A percentile compares a stretch with the other conserved stretches of the same genome.
These are phyloP conservation scores for Nothobranchius kuhntae DNA, from an alignment of 2,113 vertebrate species.

Conservation along the genomic window DNA sequence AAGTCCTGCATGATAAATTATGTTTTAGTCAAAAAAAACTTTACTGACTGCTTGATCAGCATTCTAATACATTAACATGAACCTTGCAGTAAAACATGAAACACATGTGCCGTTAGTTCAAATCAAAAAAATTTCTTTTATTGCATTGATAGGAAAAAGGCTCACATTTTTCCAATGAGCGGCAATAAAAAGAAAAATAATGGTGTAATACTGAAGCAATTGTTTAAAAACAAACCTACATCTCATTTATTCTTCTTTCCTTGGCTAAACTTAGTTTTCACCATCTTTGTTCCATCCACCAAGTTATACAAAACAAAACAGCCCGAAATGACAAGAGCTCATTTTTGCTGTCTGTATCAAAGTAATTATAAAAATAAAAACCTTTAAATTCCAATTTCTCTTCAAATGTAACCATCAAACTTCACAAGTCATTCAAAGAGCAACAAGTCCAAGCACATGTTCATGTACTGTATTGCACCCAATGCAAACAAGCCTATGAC, in stretches of 20 bases:
- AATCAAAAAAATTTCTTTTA: constrained; percentile 76
- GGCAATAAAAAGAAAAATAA: constrained; percentile 69
- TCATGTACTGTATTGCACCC: constrained; percentile 51
- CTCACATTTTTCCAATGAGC: constrained; percentile 67
- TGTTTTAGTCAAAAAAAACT: too few species aligned
- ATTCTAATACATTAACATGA: background rate
- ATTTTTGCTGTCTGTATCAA: constrained; percentile 78
- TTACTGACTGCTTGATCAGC: background rate
- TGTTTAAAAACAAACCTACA: constrained; percentile 19
- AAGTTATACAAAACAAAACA: constrained; percentile 63
- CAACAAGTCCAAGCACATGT: constrained; percentile 62
- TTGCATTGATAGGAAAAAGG: constrained; percentile 81
- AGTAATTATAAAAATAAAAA: constrained; percentile 84
- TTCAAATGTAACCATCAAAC: constrained; percentile 54
- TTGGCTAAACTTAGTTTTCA: background rate
- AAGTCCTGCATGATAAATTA: too few species aligned
- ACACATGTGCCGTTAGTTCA: constrained; percentile 29
- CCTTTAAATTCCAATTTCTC: constrained; percentile 65
- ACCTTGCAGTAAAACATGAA: constrained; percentile 7
- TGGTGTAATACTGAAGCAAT: constrained; percentile 59
- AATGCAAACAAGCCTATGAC: constrained; percentile 43
- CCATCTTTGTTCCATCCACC: constrained; percentile 18
- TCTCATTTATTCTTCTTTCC: constrained; percentile 11
- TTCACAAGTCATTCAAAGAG: constrained; percentile 60
- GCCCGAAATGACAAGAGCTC: constrained; percentile 47